Percentiles rank a stretch among this genome's conserved stretches.
These are phyloP conservation scores for Trogon melanurus DNA, from an alignment of 2,113 vertebrate genomes.

Conservation along the genomic window DNA sequence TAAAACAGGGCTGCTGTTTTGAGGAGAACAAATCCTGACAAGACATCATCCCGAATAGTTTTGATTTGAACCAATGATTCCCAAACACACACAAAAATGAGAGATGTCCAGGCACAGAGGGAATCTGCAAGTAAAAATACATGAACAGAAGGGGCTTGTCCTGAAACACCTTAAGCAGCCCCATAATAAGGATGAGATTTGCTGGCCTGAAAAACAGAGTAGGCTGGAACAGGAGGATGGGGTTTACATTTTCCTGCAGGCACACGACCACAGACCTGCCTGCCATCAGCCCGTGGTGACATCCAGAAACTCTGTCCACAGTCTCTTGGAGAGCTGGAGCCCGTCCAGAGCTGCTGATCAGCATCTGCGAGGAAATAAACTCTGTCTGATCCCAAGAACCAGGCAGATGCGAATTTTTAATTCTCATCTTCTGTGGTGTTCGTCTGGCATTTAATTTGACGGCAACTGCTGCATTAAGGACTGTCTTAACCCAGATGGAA, in stretches of 20 bases:
- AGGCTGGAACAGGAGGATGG: neutral
- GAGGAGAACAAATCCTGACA: neutral
- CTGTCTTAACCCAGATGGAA: neutral
- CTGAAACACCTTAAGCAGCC: neutral
- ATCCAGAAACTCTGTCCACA: fast-evolving
- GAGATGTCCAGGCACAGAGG: neutral
- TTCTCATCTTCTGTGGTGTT: neutral
- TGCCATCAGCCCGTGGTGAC: neutral
- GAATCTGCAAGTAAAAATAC: neutral
- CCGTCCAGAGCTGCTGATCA: neutral
- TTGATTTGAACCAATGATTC: neutral
- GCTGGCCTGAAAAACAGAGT: neutral
- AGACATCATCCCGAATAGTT: neutral
- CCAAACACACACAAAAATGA: neutral
- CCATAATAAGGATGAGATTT: neutral
- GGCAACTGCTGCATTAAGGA: neutral
- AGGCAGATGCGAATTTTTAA: neutral
- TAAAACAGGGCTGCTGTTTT: neutral
- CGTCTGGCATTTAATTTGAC: neutral
- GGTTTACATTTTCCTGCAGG: neutral
- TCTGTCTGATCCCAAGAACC: neutral
- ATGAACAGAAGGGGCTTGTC: neutral
- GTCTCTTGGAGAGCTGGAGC: neutral
- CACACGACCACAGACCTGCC: neutral
- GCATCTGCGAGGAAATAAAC: neutral